phyloP scores from a whole-genome alignment of 2,113 vertebrate genomes.

The Vidua chalybeata region DNA sequence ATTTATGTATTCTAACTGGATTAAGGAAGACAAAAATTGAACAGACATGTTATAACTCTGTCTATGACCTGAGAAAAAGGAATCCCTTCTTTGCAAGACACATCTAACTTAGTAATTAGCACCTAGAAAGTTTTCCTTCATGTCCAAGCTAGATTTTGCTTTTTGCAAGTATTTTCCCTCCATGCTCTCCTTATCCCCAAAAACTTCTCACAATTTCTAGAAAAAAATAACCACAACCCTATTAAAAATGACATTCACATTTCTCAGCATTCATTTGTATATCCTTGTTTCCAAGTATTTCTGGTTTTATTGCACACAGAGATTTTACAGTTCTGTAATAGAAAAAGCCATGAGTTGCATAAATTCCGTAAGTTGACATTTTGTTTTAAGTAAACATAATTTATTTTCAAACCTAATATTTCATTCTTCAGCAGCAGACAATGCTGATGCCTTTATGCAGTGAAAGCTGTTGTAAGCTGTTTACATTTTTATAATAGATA shows the following conservation, averaged over 20 bases:
- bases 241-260: not conserved
- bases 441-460: not conserved
- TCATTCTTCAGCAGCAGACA: not conserved
- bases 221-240: not conserved
- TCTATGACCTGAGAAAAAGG: not conserved
- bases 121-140: not conserved
- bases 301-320: not conserved
- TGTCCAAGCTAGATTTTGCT: not conserved
- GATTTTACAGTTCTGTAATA: not conserved
- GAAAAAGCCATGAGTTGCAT: not conserved
- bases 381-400: not conserved
- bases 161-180: not conserved
- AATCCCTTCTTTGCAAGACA: not conserved
- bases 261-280: not conserved
- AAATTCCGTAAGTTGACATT: not conserved
- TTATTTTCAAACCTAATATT: not conserved
- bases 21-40: not conserved
- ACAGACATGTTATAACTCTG: not conserved
- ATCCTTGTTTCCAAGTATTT: not conserved
- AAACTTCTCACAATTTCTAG: not conserved
- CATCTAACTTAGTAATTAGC: not conserved
- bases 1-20: not conserved
- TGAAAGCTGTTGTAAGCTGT: not conserved
- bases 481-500: not conserved
- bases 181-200: not conserved